Evolutionary conservation across 64 coral and sea anemone genomes (phyloP), one percentile per base, ranked within the genome.

Genomic region (Montipora capricornis): DNA sequence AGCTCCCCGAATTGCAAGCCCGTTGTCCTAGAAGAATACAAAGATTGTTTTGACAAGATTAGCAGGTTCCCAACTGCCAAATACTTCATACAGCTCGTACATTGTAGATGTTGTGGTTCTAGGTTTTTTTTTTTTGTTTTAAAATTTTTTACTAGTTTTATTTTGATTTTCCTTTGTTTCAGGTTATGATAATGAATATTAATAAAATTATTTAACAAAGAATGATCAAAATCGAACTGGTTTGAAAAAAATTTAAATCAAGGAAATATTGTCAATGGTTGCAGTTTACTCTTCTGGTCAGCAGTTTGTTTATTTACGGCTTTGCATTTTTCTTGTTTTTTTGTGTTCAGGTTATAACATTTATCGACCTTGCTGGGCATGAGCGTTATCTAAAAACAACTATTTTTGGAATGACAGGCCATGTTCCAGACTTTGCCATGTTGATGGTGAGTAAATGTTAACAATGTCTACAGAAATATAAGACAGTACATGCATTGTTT

Each of bases 341-440:
- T 76, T 70, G 0, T 45, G 75, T n/a, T 76, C 22, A 98, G 97
- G 97, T 98, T 24, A 99, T 99, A 51, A 99, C 98, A 80, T 99
- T 99, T 83, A 96, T 99, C 87, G 98, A 99, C 82, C 86, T 99
- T 22, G 95, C 98, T 87, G 98, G 98, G 7, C 98, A 99, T 88
- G 98, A 99, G 68, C 89, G 80, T 49, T 99, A 99, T 75, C 81
- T 99, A 2, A 99, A 99, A 80, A 99, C 98, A 58, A 99, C 98
- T 10, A 99, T 99, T 88, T 99, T 99, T 94, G 98, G 98, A 8
- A 99, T 99, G 98, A 99, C 98, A 10, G 98, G 98, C 19, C 98
- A 99, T 93, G 98, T 96, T 80, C 98, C 98, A 85, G 98, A 99
- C 92, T 99, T 99, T 93, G 98, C 98, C 5, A 99, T 99, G 98